Evolutionary conservation across 2,888 invertebrate species (phyloP), one percentile per base, ranked within the genome.

Genomic region (Calameuta pallipes): DNA sequence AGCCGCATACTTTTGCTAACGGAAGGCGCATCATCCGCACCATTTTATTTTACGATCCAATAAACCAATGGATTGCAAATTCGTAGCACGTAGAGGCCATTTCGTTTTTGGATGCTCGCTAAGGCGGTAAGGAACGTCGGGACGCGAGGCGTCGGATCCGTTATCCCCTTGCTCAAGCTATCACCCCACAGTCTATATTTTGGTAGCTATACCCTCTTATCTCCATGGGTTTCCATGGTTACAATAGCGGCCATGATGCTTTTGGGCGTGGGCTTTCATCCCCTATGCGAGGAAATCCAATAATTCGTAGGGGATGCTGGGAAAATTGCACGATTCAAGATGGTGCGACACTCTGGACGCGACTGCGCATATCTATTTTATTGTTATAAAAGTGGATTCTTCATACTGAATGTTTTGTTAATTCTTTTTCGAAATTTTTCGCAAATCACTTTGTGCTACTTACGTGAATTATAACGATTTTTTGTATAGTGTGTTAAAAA

Each of bases 31-130:
- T 33, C 75, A 79, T 70, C 78, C 69, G 76, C 79, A 77, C 74
- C 77, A 71, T 71, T 84, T 85, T 86, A 71, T 71, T 84, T 85
- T 85, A 87, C 78, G 81, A 83, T 79, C 78, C 73, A 82, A 84
- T 87, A 86, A 87, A 87, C 77, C 75, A 35, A 73, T 82, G 78
- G 82, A 85, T 86, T 86, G 86, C 87, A 85, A 87, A 87, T 87
- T 87, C 83, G 82, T 83, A 79, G 80, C 75, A 81, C 69, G 80
- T 79, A 83, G 79, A 73, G 77, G 80, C 80, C 75, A 80, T 83
- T 81, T 30, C 33, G 74, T 35, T 30, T 35, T 34, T 34, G 23
- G 71, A 71, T 34, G 74, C 23, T 9, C 11, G 36, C 74, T 34
- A 74, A 74, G 9, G 35, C 35, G 31, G 36, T 34, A 35, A 23